phyloP scores from a whole-genome alignment of 2,888 invertebrate genomes.

The Acrocyrtus sp. region DNA sequence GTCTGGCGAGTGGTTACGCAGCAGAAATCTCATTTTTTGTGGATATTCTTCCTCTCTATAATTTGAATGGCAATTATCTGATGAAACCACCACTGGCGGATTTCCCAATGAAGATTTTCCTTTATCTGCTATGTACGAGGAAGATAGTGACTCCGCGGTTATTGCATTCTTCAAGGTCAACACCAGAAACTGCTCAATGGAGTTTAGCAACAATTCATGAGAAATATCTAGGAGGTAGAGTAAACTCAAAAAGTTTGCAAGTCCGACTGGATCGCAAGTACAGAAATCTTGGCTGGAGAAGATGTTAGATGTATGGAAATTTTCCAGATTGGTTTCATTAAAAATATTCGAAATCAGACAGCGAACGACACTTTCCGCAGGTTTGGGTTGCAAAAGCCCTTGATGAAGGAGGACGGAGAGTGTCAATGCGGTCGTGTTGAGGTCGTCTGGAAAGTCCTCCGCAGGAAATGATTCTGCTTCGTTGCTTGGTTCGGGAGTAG shows the following conservation, averaged over 20 bases:
- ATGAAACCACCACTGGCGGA: conserved; percentile 25
- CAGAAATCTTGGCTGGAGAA: conserved; percentile 23
- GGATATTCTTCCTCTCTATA: not conserved
- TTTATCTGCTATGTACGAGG: conserved; percentile 14
- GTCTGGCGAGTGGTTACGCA: conserved; percentile 46
- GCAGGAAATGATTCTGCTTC: not conserved
- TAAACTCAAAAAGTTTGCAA: conserved; percentile 45
- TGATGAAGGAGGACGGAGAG: conserved; percentile 43
- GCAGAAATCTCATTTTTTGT: not conserved
- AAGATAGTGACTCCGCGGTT: conserved; percentile 11
- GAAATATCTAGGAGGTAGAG: conserved; percentile 41
- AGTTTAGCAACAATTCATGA: conserved; percentile 24
- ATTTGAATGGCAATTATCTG: conserved; percentile 8
- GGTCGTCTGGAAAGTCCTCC: conserved; percentile 36
- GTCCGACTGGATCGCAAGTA: conserved; percentile 36
- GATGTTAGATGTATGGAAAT: conserved; percentile 14
- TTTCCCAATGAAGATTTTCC: conserved; percentile 41
- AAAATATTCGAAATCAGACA: conserved; percentile 47
- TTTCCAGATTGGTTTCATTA: not conserved
- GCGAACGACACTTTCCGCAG: conserved; percentile 42
- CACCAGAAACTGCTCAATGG: conserved; percentile 38
- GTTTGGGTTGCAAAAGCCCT: conserved; percentile 47
- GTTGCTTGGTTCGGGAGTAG: not conserved
- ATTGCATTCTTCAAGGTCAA: conserved; percentile 44
- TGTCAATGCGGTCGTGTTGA: conserved; percentile 46